Evolutionary conservation across 2,797 vertebrate species (phyloP), one percentile per base, ranked within the genome.

Genomic region (Arnoldichthys spilopterus): DNA sequence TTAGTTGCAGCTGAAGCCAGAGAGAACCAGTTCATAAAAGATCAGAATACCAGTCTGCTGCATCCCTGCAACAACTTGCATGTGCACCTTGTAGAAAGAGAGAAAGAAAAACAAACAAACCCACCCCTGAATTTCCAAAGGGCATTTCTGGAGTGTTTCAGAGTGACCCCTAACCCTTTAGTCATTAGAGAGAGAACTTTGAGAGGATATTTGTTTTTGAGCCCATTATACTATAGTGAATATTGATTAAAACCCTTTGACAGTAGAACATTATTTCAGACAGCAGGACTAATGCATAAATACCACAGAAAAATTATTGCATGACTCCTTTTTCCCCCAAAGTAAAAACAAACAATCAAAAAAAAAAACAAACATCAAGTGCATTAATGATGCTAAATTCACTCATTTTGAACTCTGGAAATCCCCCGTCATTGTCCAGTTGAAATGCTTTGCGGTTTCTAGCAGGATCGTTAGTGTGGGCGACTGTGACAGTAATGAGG

Each of bases 211-310:
- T 51, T 22, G 1, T 63, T 40, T 43, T 6, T 32, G 45, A 71
- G 26, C 45, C 56, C 32, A n/a, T 30, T 26, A 72, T n/a, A 54
- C 40, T 54, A 64, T 15, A 13, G 6, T 43, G 16, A 62, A 43
- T 37, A 4, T 8, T 24, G 58, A 68, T 68, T 68, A 68, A 58
- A 72, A 59, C 43, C 22, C 32, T 15, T 56, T 24, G 20, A 45
- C 15, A 20, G 8, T 15, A 71, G 30, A 54, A 56, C 30, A 54
- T 54, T 2, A 15, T 58, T 73, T 22, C 7, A 45, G 40, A 73
- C 24, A 73, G 34, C 9, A 73, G 34, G 37, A 73, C 40, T 69
- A 79, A 80, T 45, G 64, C 49, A 80, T 75, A 74, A 80, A 80
- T 69, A 80, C 32, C 34, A 63, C 59, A 43, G 40, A 54, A 32